These are phyloP conservation scores for Heterohyrax brucei DNA, from an alignment of 2,797 vertebrate species.

Conservation along the genomic window DNA sequence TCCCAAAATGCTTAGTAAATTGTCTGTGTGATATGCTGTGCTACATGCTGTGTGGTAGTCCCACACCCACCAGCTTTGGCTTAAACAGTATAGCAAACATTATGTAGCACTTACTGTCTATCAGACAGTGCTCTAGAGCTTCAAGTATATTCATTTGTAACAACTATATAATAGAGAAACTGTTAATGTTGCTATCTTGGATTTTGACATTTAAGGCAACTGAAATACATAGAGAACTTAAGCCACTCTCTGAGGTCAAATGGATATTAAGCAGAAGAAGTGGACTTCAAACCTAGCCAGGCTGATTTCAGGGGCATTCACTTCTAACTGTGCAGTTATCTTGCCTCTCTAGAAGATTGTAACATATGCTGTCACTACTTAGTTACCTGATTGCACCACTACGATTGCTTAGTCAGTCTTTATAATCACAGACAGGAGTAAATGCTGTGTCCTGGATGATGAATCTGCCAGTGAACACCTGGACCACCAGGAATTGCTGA, in stretches of 20 bases:
- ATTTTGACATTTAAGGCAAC: not conserved
- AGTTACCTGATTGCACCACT: rapidly evolving
- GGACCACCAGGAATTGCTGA: not conserved
- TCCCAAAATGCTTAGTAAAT: not conserved
- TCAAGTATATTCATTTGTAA: not conserved
- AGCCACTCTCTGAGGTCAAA: not conserved
- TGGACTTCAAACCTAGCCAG: too few species aligned
- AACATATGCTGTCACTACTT: rapidly evolving
- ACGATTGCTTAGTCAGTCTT: too few species aligned
- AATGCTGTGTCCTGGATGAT: too few species aligned
- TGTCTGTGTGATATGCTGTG: not conserved
- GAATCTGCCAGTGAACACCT: not conserved
- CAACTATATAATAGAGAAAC: not conserved
- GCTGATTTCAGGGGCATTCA: too few species aligned
- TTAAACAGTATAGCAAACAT: not conserved
- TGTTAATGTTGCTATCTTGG: not conserved
- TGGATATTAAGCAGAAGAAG: not conserved
- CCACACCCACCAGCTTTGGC: not conserved
- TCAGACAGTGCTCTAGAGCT: not conserved
- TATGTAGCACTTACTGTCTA: not conserved
- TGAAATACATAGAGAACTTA: not conserved
- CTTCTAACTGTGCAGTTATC: rapidly evolving
- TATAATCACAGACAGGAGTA: not conserved
- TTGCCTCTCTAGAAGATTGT: not conserved
- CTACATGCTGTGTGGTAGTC: not conserved